These are phyloP conservation scores for Falco concolor DNA, from an alignment of 2,797 vertebrate genomes.

Conservation along the genomic window DNA sequence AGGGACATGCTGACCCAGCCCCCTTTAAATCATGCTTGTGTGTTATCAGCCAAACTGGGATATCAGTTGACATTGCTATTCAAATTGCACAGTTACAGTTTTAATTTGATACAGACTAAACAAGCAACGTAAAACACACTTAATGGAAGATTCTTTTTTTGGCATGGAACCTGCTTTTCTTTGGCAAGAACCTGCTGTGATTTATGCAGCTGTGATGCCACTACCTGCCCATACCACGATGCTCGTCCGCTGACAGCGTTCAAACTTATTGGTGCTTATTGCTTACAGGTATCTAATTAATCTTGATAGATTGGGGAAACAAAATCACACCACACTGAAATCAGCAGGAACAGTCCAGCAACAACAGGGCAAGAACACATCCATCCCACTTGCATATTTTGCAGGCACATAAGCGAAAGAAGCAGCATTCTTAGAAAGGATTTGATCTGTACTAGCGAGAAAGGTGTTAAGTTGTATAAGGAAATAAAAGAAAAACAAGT, in stretches of 20 bases:
- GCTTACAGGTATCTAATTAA: not conserved
- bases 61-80: not conserved
- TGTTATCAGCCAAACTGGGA: not conserved
- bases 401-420: not conserved
- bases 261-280: not conserved
- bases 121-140: not conserved
- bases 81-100: not conserved
- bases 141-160: not conserved
- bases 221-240: not conserved
- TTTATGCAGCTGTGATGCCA: not conserved
- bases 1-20: not conserved
- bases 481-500: not conserved
- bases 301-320: rapidly evolving
- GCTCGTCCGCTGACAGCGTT: not conserved
- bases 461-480: not conserved
- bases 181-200: not conserved
- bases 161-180: not conserved
- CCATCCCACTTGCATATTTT: not conserved
- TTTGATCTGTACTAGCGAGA: not conserved
- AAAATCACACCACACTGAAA: not conserved
- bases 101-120: not conserved
- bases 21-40: not conserved
- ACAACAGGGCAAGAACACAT: not conserved
- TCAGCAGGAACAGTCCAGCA: not conserved
- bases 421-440: not conserved